Percentiles rank a stretch among this genome's conserved stretches.
phyloP scores from a whole-genome alignment of 2,113 vertebrate species.

The Poicephalus meyeri region DNA sequence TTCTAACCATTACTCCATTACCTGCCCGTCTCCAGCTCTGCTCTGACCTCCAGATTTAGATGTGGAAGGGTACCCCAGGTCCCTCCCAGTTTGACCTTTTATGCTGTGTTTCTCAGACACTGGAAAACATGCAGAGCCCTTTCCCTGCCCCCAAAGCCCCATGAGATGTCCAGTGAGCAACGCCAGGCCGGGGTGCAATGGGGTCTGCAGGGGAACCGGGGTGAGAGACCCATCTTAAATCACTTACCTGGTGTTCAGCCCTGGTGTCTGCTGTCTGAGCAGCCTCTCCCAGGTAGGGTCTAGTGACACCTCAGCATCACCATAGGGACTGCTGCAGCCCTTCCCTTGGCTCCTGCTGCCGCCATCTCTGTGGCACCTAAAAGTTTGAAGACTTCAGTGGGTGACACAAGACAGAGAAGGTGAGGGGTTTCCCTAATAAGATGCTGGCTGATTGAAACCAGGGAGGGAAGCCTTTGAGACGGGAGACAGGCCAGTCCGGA shows the following conservation, averaged over 20 bases:
- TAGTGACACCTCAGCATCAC: not conserved
- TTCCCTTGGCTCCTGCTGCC: fast-evolving
- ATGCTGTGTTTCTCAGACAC: not conserved
- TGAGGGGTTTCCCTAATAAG: not conserved
- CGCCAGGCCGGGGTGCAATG: too few relatives aligned
- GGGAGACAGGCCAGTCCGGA: not conserved
- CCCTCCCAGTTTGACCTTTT: not conserved
- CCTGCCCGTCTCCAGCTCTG: not conserved
- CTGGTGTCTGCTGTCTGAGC: fast-evolving
- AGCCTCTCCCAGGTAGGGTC: not conserved
- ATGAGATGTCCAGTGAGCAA: not conserved
- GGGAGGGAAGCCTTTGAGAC: not conserved
- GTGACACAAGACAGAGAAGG: not conserved
- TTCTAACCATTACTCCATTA: fast-evolving
- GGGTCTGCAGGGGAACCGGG: not conserved
- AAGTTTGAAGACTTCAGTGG: not conserved
- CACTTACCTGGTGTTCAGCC: not conserved
- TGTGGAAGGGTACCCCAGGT: not conserved
- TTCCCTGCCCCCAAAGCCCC: not conserved
- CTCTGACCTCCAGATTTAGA: not conserved
- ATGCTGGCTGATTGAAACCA: not conserved
- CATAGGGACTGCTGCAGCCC: not conserved
- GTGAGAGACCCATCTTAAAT: fast-evolving
- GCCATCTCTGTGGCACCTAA: fast-evolving
- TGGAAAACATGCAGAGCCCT: not conserved